Conservation (phyloP, 2,797 vertebrate genomes). For the Danio aesculapii region DNA sequence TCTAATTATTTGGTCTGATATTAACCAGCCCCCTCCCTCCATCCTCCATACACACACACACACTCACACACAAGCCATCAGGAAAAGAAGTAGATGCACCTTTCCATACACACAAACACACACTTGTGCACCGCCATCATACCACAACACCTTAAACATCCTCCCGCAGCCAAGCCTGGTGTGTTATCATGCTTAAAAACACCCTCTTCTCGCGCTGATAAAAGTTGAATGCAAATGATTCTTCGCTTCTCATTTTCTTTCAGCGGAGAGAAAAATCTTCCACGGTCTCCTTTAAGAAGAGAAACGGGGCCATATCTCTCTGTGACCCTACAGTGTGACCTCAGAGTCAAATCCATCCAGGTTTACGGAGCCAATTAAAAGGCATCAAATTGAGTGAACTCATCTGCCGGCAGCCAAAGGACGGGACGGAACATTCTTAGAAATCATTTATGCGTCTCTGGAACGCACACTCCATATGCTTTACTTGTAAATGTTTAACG, state of each 20-base stretch:
- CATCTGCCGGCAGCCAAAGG: not conserved
- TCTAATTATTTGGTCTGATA: slow-evolving; percentile 99
- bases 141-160: slow-evolving; percentile 45
- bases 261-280: slow-evolving; percentile 32
- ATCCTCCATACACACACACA: slow-evolving; percentile 51
- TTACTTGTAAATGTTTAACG: slow-evolving; percentile 33
- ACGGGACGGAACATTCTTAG: not conserved
- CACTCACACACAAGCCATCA: slow-evolving; percentile 61
- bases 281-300: not conserved
- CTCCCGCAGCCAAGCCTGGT: slow-evolving; percentile 69
- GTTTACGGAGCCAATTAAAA: slow-evolving; percentile 45
- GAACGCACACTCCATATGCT: slow-evolving; percentile 1
- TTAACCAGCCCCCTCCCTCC: slow-evolving; percentile 80
- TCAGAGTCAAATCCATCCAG: slow-evolving; percentile 22
- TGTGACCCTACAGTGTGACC: slow-evolving; percentile 36
- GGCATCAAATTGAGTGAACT: slow-evolving; percentile 34
- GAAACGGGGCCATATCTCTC: not conserved
- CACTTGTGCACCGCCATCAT: slow-evolving; percentile 47
- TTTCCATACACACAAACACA: slow-evolving; percentile 65
- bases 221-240: slow-evolving; percentile 87
- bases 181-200: slow-evolving; percentile 86
- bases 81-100: slow-evolving; percentile 38
- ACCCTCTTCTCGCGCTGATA: slow-evolving; percentile 79
- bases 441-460: not conserved
- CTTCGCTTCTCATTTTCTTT: slow-evolving; percentile 69